A percentile compares a stretch with the other conserved stretches of the same genome.
Conservation (phyloP, 2,797 vertebrate species). For the Neopelma chrysocephalum region DNA sequence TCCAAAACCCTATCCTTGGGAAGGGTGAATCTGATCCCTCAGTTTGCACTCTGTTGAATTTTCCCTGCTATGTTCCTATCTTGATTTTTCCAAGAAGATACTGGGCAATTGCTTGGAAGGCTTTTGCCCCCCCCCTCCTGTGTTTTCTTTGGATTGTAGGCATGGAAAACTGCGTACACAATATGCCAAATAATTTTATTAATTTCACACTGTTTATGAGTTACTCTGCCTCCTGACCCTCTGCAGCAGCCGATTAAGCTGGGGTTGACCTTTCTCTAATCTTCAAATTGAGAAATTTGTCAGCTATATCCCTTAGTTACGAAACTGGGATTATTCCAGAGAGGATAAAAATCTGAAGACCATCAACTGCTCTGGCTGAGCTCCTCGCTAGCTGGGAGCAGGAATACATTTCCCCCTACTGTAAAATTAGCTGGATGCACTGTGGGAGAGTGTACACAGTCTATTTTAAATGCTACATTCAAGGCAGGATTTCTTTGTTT, state of each 20-base stretch:
- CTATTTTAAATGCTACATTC: not conserved
- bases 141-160: not conserved
- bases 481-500: not conserved
- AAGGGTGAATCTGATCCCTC: not conserved
- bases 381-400: not conserved
- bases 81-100: not conserved
- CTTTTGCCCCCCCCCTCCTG: not conserved
- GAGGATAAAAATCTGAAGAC: slow-evolving; percentile 25
- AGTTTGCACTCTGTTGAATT: not conserved
- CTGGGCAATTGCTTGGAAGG: not conserved
- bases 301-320: slow-evolving; percentile 7
- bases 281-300: slow-evolving; percentile 46
- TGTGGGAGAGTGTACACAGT: not conserved
- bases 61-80: not conserved
- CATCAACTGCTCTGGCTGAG: not conserved
- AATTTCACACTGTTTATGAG: not conserved
- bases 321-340: slow-evolving; percentile 40
- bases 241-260: not conserved
- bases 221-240: not conserved
- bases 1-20: not conserved
- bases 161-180: not conserved
- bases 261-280: slow-evolving; percentile 13
- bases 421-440: not conserved
- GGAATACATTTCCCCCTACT: not conserved
- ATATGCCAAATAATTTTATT: not conserved